Conservation (phyloP, 2,888 invertebrate species). For the Ctenicera cuprea region DNA sequence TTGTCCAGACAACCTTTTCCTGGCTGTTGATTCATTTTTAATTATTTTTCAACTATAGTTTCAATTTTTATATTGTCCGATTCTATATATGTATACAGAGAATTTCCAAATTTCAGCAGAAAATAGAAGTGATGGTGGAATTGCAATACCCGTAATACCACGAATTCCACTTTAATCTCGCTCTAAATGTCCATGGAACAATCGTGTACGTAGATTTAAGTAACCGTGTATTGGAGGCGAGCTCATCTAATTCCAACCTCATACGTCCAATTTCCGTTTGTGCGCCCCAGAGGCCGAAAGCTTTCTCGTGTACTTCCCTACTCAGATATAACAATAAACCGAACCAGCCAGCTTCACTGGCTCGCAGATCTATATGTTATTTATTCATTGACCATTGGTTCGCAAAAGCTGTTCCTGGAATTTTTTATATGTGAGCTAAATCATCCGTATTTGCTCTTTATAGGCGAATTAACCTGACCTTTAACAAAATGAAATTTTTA, state of each 20-base stretch:
- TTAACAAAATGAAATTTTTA: conserved; percentile 41
- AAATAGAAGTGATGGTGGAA: not conserved
- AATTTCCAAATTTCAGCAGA: no score
- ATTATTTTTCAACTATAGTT: no score
- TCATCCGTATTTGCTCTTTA: conserved; percentile 49
- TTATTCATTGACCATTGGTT: conserved; percentile 56
- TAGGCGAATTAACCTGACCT: conserved; percentile 49
- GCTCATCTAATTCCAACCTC: conserved; percentile 53
- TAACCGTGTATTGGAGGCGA: conserved; percentile 38
- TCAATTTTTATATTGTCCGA: no score
- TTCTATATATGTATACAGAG: no score
- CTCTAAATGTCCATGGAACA: conserved; percentile 24
- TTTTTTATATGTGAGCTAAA: conserved; percentile 46
- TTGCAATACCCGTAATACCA: not conserved
- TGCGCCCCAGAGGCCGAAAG: conserved; percentile 57
- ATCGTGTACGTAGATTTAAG: conserved; percentile 32
- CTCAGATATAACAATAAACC: conserved; percentile 57
- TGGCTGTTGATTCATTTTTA: no score
- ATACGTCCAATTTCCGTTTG: conserved; percentile 57
- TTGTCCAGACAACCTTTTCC: no score
- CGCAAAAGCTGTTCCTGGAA: conserved; percentile 47
- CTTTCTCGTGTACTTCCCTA: conserved; percentile 55
- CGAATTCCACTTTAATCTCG: conserved; percentile 28
- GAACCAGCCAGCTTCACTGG: conserved; percentile 49
- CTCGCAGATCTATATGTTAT: conserved; percentile 51